These are phyloP conservation scores for Orchesella flavescens DNA, from an alignment of 2,888 invertebrate genomes.

Conservation along the genomic window DNA sequence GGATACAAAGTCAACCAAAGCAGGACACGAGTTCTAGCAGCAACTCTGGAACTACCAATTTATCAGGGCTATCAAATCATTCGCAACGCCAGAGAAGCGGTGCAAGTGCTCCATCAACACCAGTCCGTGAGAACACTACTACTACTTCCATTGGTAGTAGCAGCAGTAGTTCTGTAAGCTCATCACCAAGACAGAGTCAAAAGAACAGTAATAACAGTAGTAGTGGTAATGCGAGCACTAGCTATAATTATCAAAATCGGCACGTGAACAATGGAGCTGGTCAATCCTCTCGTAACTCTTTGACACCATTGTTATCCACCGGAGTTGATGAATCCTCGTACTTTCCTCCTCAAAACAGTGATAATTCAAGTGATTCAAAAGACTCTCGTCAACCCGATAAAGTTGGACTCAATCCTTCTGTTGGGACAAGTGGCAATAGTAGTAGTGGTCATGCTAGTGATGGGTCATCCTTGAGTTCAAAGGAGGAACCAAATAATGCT, in stretches of 20 bases:
- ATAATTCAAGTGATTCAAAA: conserved; percentile 57
- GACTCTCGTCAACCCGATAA: conserved; percentile 30
- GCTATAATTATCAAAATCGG: conserved; percentile 30
- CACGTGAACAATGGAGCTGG: conserved; percentile 27
- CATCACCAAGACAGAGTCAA: conserved; percentile 18
- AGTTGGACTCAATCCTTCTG: conserved; percentile 4
- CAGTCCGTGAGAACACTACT: conserved; percentile 44
- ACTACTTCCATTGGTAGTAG: not conserved
- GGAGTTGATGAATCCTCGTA: conserved; percentile 31
- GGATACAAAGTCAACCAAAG: conserved; percentile 7
- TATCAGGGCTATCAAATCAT: conserved; percentile 43
- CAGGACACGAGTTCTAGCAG: conserved; percentile 26
- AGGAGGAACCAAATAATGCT: conserved; percentile 39
- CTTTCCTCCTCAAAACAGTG: conserved; percentile 46
- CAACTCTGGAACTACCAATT: conserved; percentile 48
- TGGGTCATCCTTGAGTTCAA: conserved; percentile 17
- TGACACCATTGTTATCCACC: conserved; percentile 50
- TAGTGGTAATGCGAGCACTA: conserved; percentile 19
- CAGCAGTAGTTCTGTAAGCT: not conserved
- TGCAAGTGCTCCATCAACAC: conserved; percentile 41
- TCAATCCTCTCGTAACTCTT: conserved; percentile 22
- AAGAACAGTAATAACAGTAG: conserved; percentile 19
- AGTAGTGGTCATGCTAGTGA: conserved; percentile 15
- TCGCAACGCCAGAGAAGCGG: conserved; percentile 45
- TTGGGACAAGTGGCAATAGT: not conserved